Evolutionary conservation across 2,113 vertebrate genomes (phyloP).

Genomic region (Hepsetus odoe): DNA sequence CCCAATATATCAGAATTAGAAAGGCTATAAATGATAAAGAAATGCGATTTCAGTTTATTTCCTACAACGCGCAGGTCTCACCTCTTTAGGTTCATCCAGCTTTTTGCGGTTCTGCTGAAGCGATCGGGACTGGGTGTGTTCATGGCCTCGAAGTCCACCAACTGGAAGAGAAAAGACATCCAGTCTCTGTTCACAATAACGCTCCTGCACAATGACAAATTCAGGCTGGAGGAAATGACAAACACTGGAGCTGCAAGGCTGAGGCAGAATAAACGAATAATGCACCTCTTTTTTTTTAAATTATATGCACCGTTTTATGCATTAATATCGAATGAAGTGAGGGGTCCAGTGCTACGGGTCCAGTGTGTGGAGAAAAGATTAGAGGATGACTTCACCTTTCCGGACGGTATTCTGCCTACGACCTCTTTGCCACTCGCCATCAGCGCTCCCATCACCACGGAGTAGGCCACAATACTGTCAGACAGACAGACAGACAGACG

Average conservation of each 20-base stretch:
- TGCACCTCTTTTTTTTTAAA: no score
- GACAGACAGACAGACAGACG: conserved; percentile 32
- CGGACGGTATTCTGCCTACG: conserved; percentile 91
- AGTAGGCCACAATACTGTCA: conserved; percentile 92
- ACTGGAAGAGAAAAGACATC: conserved; percentile 65
- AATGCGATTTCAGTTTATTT: background rate
- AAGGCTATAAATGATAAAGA: no score
- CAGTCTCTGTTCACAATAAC: background rate
- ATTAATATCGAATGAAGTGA: no score
- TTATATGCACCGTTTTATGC: no score
- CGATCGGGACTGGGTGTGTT: conserved; percentile 88
- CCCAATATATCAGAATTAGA: no score
- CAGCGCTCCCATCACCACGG: conserved; percentile 92
- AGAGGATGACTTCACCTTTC: conserved; percentile 86
- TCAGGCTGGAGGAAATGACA: no score
- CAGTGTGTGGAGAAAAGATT: no score
- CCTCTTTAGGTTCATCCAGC: conserved; percentile 96
- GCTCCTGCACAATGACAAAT: accelerated
- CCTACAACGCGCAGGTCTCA: conserved; percentile 61
- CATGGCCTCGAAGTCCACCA: conserved; percentile 99
- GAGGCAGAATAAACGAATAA: no score
- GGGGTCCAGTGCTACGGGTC: no score
- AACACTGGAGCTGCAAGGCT: no score
- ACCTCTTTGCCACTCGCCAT: conserved; percentile 98
- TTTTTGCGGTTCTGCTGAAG: conserved; percentile 91